Evolutionary conservation across 2,113 vertebrate genomes (phyloP).

Genomic region (Blennius ocellaris): DNA sequence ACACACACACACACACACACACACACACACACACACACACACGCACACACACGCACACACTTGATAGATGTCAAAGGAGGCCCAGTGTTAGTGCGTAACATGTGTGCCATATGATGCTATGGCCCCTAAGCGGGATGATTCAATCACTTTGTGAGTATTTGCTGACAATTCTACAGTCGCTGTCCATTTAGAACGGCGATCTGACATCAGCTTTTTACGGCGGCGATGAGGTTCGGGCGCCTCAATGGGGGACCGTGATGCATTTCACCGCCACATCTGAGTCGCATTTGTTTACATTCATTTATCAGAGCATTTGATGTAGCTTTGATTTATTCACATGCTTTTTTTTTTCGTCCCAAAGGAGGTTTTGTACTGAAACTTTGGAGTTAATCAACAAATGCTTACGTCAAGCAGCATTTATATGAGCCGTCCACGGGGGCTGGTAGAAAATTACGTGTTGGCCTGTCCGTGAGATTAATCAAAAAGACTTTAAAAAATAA

Average conservation of each 20-base stretch:
- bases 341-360: slow-evolving; percentile 59
- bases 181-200: slow-evolving; percentile 51
- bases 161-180: slow-evolving; percentile 51
- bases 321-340: slow-evolving; percentile 64
- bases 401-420: slow-evolving; percentile 53
- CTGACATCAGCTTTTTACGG: slow-evolving; percentile 50
- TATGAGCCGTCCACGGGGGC: slow-evolving; percentile 60
- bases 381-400: slow-evolving; percentile 65
- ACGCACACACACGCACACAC: slow-evolving; percentile 46
- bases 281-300: slow-evolving; percentile 72
- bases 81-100: slow-evolving; percentile 48
- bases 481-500: slow-evolving; percentile 12
- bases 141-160: slow-evolving; percentile 43
- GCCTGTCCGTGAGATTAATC: slow-evolving; percentile 38
- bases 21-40: slow-evolving; percentile 31
- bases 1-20: slow-evolving; percentile 45
- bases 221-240: slow-evolving; percentile 42
- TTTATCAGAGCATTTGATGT: slow-evolving; percentile 67
- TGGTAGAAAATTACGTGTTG: slow-evolving; percentile 55
- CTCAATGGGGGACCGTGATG: slow-evolving; percentile 29
- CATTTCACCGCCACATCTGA: slow-evolving; percentile 62
- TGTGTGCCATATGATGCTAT: slow-evolving; percentile 61
- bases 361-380: slow-evolving; percentile 54
- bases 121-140: slow-evolving; percentile 63
- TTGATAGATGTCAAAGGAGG: slow-evolving; percentile 64